These are phyloP conservation scores for Anoplius nigerrimus DNA, from an alignment of 2,888 invertebrate genomes.

Conservation along the genomic window DNA sequence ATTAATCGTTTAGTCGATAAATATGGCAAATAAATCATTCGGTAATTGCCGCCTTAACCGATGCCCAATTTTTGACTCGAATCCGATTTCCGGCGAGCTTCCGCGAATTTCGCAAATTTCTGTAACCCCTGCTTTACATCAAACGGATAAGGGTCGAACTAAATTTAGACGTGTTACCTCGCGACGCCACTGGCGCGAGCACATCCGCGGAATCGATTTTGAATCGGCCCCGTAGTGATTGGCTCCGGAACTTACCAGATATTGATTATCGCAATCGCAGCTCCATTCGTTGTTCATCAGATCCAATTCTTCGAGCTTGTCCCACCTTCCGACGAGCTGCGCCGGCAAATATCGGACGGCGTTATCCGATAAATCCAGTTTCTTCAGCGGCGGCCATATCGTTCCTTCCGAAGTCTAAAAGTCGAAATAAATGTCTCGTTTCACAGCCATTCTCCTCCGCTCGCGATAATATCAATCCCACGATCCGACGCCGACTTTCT, in stretches of 20 bases:
- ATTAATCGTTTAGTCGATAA: no score
- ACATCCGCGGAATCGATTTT: no score
- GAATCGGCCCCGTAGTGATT: constrained; percentile 1
- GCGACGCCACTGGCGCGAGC: no score
- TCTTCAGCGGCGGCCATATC: constrained; percentile 81
- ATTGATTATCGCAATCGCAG: constrained; percentile 88
- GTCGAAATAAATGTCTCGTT: no score
- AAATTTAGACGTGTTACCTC: no score
- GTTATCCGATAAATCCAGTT: constrained; percentile 85
- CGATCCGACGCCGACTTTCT: no score
- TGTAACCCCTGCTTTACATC: not conserved
- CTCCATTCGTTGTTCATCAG: constrained; percentile 85
- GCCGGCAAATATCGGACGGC: constrained; percentile 82
- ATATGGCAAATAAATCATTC: no score
- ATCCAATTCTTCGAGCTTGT: constrained; percentile 80
- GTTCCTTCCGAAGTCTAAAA: constrained; percentile 53
- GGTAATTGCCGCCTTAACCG: no score
- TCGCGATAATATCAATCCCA: no score
- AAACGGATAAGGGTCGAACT: no score
- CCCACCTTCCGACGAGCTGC: constrained; percentile 83
- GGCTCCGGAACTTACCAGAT: constrained; percentile 78
- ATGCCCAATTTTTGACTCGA: no score
- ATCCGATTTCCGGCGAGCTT: not conserved
- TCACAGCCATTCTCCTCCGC: no score
- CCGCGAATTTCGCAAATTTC: constrained; percentile 25